phyloP scores from a whole-genome alignment of 1,140 invertebrate genomes.

The Leptinotarsa texana region DNA sequence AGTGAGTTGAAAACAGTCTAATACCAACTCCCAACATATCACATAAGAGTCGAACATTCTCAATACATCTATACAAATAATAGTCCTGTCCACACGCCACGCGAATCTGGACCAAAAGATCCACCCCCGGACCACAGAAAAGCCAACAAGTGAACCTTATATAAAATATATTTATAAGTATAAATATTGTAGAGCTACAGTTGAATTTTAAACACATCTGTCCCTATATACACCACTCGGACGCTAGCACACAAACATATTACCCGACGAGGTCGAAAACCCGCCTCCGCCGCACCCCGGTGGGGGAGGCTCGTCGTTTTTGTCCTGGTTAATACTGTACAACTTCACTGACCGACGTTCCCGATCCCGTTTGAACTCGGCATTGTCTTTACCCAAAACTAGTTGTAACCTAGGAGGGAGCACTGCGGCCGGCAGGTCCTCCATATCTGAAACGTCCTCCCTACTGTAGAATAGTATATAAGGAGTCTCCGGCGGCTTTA shows the following conservation, averaged over 20 bases:
- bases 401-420: conserved; percentile 42
- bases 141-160: conserved; percentile 1
- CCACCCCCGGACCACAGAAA: neutral
- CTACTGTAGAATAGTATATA: conserved; percentile 78
- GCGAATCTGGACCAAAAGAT: neutral
- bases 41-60: too few species aligned
- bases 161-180: conserved; percentile 1
- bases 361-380: conserved; percentile 45
- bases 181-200: neutral
- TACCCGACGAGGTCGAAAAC: conserved; percentile 40
- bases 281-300: conserved; percentile 53
- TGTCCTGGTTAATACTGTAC: conserved; percentile 38
- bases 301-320: conserved; percentile 52
- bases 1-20: too few species aligned
- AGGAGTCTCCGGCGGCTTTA: conserved; percentile 75
- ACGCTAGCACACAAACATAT: conserved; percentile 52
- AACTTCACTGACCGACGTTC: conserved; percentile 30
- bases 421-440: conserved; percentile 37
- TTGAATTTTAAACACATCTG: neutral
- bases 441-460: conserved; percentile 47
- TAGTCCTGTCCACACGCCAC: too few species aligned
- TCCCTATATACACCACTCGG: neutral
- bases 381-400: conserved; percentile 42
- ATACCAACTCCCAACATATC: too few species aligned
- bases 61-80: too few species aligned